Percentiles rank a stretch among this genome's conserved stretches.
Evolutionary conservation across 1,140 invertebrate genomes (phyloP).

Genomic region (Marisa cornuarietis): DNA sequence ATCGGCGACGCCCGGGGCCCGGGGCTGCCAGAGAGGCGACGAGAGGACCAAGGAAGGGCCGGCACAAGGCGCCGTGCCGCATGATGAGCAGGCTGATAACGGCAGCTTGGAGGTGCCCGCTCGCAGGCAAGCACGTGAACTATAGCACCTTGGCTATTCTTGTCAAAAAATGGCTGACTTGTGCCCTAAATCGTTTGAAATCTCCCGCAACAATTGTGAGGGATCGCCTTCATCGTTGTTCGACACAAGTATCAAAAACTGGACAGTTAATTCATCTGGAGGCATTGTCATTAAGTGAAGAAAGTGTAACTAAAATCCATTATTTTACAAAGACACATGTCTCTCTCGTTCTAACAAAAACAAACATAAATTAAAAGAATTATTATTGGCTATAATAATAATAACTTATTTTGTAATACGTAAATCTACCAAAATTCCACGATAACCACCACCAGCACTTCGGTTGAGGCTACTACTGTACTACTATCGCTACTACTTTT

Average conservation of each 20-base stretch:
- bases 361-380: too few relatives aligned
- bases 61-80: slow-evolving; percentile 13
- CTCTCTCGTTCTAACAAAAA: too few relatives aligned
- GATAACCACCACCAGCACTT: too few relatives aligned
- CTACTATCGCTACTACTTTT: too few relatives aligned
- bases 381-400: too few relatives aligned
- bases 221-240: slow-evolving; percentile 6
- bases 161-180: slow-evolving; percentile 13
- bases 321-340: too few relatives aligned
- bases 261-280: background rate
- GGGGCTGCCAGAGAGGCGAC: slow-evolving; percentile 26
- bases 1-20: slow-evolving; percentile 27
- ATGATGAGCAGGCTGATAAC: slow-evolving; percentile 18
- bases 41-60: slow-evolving; percentile 8
- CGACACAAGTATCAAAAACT: background rate
- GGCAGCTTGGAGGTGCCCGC: slow-evolving; percentile 7
- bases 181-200: too few relatives aligned
- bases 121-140: slow-evolving; percentile 1
- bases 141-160: slow-evolving; percentile 27
- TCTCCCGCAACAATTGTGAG: slow-evolving; percentile 4
- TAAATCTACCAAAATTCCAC: too few relatives aligned
- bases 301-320: too few relatives aligned
- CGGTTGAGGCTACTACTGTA: too few relatives aligned
- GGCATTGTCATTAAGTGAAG: too few relatives aligned
- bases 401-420: too few relatives aligned